These are phyloP conservation scores for Lissocephala sabroskyi DNA, from an alignment of 2,888 invertebrate species.

Conservation along the genomic window DNA sequence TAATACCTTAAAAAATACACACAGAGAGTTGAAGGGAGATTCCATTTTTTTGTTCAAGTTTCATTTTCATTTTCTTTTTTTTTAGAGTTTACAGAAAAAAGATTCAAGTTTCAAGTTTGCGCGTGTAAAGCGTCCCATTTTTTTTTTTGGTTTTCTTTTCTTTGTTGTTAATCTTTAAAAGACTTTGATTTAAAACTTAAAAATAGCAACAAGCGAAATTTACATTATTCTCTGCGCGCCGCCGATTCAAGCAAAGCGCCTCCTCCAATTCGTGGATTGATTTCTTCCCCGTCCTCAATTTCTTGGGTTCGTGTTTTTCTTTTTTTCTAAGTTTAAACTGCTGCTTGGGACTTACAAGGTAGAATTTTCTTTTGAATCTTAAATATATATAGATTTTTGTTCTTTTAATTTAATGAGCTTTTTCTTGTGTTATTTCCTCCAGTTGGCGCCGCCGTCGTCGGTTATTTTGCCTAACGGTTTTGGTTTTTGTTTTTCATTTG, in stretches of 20 bases:
- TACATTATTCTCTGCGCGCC: slow-evolving; percentile 49
- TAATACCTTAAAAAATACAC: slow-evolving; percentile 55
- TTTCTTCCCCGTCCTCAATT: slow-evolving; percentile 10
- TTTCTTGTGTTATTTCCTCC: slow-evolving; percentile 13
- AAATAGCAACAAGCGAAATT: slow-evolving; percentile 69
- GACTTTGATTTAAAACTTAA: slow-evolving; percentile 63
- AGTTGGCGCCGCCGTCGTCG: neutral
- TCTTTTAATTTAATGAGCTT: slow-evolving; percentile 52
- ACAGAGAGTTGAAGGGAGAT: slow-evolving; percentile 43
- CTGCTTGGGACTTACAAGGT: too few relatives aligned
- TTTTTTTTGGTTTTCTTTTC: too few relatives aligned
- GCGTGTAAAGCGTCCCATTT: slow-evolving; percentile 32
- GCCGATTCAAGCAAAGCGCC: slow-evolving; percentile 17
- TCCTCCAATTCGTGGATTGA: slow-evolving; percentile 1
- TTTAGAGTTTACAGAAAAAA: slow-evolving; percentile 46
- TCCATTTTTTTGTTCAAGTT: slow-evolving; percentile 34
- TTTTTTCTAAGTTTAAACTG: slow-evolving; percentile 22
- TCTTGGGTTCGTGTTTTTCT: slow-evolving; percentile 6
- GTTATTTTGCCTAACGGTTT: slow-evolving; percentile 21
- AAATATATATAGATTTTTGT: slow-evolving; percentile 37
- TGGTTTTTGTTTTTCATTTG: slow-evolving; percentile 33
- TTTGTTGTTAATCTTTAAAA: slow-evolving; percentile 62
- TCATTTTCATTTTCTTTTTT: slow-evolving; percentile 27
- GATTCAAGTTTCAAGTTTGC: slow-evolving; percentile 32
- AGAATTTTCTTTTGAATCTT: slow-evolving; percentile 21